These are phyloP conservation scores for Procavia capensis DNA, from an alignment of 2,113 vertebrate genomes.

Conservation along the genomic window DNA sequence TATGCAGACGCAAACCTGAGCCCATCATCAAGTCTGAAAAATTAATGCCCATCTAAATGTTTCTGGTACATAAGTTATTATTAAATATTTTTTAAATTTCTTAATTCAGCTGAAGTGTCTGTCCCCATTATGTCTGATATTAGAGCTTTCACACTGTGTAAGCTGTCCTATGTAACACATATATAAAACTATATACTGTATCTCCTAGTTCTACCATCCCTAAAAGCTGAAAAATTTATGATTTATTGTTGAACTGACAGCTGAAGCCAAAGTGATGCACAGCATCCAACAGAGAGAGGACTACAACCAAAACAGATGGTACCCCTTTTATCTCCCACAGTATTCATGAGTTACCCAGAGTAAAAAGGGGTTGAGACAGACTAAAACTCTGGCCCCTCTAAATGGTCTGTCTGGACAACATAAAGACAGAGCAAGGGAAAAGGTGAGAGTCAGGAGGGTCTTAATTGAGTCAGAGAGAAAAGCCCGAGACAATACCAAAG, in stretches of 20 bases:
- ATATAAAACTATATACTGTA: not conserved
- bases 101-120: not conserved
- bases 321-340: not conserved
- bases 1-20: not conserved
- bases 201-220: not conserved
- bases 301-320: not conserved
- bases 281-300: not conserved
- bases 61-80: not conserved
- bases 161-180: not conserved
- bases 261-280: not conserved
- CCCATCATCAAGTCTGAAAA: not conserved
- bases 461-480: conserved; percentile 49
- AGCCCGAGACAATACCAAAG: conserved; percentile 41
- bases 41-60: not conserved
- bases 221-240: not conserved
- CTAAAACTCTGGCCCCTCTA: not conserved
- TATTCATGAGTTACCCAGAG: not conserved
- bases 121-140: not conserved
- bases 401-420: not conserved
- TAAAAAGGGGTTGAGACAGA: not conserved
- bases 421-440: not conserved
- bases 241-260: not conserved
- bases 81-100: not conserved
- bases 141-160: not conserved
- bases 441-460: not conserved